Percentiles rank a stretch among this genome's conserved stretches.
phyloP scores from a whole-genome alignment of 2,888 invertebrate genomes.

The Chrysodeixis includens region DNA sequence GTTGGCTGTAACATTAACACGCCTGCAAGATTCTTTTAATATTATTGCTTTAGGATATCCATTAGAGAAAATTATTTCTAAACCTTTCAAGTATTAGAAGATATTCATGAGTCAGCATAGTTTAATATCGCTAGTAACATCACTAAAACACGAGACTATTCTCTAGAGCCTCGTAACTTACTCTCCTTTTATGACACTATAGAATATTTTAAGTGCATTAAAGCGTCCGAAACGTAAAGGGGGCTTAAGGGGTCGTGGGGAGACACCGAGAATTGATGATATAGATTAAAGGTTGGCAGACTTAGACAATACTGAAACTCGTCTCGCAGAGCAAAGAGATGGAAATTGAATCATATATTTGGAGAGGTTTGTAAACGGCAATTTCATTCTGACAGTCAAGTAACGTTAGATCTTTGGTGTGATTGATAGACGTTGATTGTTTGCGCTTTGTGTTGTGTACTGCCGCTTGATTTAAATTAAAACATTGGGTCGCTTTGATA shows the following conservation, averaged over 20 bases:
- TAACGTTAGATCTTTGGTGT: slow-evolving; percentile 24
- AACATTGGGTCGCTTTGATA: background rate
- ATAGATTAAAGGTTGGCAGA: slow-evolving; percentile 63
- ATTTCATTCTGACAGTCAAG: slow-evolving; percentile 25
- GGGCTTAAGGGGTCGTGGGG: slow-evolving; percentile 37
- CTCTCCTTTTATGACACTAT: slow-evolving; percentile 81
- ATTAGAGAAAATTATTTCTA: background rate
- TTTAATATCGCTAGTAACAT: slow-evolving; percentile 50
- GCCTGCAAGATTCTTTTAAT: background rate
- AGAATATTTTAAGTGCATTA: slow-evolving; percentile 85
- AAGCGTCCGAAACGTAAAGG: slow-evolving; percentile 63
- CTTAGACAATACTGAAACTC: slow-evolving; percentile 38
- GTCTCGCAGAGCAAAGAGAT: slow-evolving; percentile 28
- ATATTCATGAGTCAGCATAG: slow-evolving; percentile 32
- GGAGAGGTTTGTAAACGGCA: slow-evolving; percentile 18
- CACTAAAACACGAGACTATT: slow-evolving; percentile 59
- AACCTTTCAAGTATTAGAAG: background rate
- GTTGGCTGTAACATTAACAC: background rate
- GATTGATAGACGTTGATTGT: slow-evolving; percentile 24
- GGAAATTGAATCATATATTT: slow-evolving; percentile 53
- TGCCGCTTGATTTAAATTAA: slow-evolving; percentile 13
- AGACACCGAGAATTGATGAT: slow-evolving; percentile 61
- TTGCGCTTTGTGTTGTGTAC: slow-evolving; percentile 16
- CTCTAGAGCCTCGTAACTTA: slow-evolving; percentile 77
- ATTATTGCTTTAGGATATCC: background rate